Base-by-base conservation (phyloP, 1,140 invertebrate genomes). In the Hypothenemus hampei region DNA sequence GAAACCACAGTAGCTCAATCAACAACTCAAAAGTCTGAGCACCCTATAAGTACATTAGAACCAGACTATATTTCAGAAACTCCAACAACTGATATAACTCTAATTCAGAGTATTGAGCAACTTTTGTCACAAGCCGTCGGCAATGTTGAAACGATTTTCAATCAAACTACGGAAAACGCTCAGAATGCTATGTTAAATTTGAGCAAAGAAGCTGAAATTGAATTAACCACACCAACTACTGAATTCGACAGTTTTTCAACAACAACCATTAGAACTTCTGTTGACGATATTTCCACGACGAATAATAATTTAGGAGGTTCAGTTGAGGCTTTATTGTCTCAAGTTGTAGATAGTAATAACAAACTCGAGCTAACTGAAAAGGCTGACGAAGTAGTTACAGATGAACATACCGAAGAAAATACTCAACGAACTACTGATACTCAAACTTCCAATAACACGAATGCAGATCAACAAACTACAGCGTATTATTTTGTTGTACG, bases 161-260 rank as follows among this genome's bases (percentile, higher is more conserved):
- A 53, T 20, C 48, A 52, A 33, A 41, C 57, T n/a, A 56, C 58
- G 10, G 40, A 59, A 31, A 54, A 13, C 8, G 41, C 49, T 23
- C 46, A 59, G 49, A n/a, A 61, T 16, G 48, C 51, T 19, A 46
- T 49, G 8, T 24, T 15, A 15, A 66, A 69, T 11, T 67, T 74
- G 50, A 67, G 71, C 52, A 69, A 65, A 0, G 67, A 75, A 57
- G 67, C 68, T 0, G 72, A 71, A 13, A 73, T 72, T 19, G 67
- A 65, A 0, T 43, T 75, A 8, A 68, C 23, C 10, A 49, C 18
- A 10, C 1, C 11, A 8, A 48, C 18, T 16, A 21, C 46, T 1
- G 20, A 15, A 3, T 5, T n/a, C 66, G 18, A 6, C 41, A 26
- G 40, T 44, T 22, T 23, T n/a, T 1, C 29, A 18, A 26, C 35